Percentiles rank a stretch among this genome's conserved stretches.
Evolutionary conservation across 2,113 vertebrate genomes (phyloP).

Genomic region (Myotis brandtii): DNA sequence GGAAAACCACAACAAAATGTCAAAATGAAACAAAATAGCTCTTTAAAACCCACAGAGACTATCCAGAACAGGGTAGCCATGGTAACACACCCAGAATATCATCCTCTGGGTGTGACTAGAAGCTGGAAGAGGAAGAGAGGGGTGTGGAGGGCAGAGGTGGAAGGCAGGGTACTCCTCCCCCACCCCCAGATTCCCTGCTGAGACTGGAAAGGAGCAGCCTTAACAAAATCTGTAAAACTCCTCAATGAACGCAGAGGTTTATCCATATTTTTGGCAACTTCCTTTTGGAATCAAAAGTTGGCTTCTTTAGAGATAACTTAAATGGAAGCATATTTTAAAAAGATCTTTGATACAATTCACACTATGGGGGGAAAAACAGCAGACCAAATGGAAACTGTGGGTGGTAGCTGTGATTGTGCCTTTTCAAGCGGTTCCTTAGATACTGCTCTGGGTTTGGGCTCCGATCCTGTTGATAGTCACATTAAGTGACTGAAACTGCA

Average conservation of each 20-base stretch:
- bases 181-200: fast-evolving
- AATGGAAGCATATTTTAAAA: slow-evolving; percentile 62
- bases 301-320: slow-evolving; percentile 63
- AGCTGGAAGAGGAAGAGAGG: neutral
- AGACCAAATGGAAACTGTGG: slow-evolving; percentile 69
- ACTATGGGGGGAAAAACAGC: neutral
- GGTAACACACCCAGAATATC: neutral
- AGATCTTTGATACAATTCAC: slow-evolving; percentile 61
- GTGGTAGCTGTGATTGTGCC: slow-evolving; percentile 31
- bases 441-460: neutral
- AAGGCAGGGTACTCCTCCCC: neutral
- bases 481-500: neutral
- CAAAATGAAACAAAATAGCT: slow-evolving; percentile 17
- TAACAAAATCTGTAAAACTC: slow-evolving; percentile 6
- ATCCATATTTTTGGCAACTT: slow-evolving; percentile 68
- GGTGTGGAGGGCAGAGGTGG: neutral
- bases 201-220: slow-evolving; percentile 66
- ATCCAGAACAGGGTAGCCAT: neutral
- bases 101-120: neutral
- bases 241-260: slow-evolving; percentile 50
- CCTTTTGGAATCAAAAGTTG: slow-evolving; percentile 59
- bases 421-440: slow-evolving; percentile 49
- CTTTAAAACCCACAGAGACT: slow-evolving; percentile 29
- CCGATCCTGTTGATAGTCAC: neutral
- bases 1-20: neutral